Base-by-base conservation (phyloP, 2,888 invertebrate species). In the Epistrophe grossulariae region DNA sequence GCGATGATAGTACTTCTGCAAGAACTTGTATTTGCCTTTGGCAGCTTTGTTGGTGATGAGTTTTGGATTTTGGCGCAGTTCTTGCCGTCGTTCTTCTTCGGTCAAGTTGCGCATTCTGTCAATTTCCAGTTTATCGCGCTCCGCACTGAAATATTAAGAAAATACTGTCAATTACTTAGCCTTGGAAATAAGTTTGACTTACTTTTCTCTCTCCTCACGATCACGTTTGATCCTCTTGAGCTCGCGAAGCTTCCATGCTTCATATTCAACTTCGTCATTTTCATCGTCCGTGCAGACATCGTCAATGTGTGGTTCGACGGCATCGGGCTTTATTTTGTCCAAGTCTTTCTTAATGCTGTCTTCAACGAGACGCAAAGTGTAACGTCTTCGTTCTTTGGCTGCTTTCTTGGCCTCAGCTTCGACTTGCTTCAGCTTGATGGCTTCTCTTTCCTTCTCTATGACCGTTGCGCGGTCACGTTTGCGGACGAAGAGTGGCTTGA, bases 1-100 rank as follows among this genome's bases (percentile, higher is more conserved):
- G 91, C 99, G 96, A 94, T 99, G 99, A 92, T 98, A 99, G 93
- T 99, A 99, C 92, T 99, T 99, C 94, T 99, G 99, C 89, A 99
- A 94, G 94, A 99, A 99, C 93, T 99, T 99, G 94, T 99, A 99
- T 94, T 99, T 99, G 84, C 99, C 99, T 93, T 99, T 99, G 72
- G 96, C 95, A 0, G 98, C 96, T 92, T 99, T 98, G 93, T 99
- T 99, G 7, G 98, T 98, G 83, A 99, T 94, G 15, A 95, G 91
- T 93, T 98, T 99, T 0, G 99, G 99, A 94, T 99, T 99, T 77
- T 97, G 93, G 71, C 98, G 95, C 78, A 96, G 94, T 91, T 99
- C 99, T 78, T 97, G 95, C 17, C 98, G 94, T 9, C 99, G 94
- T 91, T 99, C 99, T 91, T 99, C 99, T 90, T 99, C 99, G 0